Conservation (phyloP, 2,113 vertebrate genomes). For the Gopherus evgoodei region DNA sequence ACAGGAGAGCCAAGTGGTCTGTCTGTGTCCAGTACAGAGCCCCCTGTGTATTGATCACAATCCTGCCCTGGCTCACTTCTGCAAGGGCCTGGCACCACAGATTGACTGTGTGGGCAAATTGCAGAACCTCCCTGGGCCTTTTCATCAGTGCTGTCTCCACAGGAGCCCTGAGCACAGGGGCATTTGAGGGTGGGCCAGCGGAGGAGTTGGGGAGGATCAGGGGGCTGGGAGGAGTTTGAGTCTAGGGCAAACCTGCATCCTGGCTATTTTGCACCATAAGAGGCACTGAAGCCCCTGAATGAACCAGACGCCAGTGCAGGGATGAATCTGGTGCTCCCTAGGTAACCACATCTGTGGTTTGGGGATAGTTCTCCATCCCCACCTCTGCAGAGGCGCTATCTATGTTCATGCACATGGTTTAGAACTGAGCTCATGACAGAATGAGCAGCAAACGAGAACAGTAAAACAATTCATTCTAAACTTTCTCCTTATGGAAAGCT, state of each 20-base stretch:
- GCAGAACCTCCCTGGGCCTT: rapidly evolving
- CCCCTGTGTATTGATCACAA: neutral
- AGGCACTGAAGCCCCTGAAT: neutral
- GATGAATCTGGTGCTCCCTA: too few relatives aligned
- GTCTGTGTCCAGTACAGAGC: neutral
- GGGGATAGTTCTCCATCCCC: neutral
- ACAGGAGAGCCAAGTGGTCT: neutral
- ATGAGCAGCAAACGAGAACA: neutral
- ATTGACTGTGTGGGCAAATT: neutral
- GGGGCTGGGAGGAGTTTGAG: neutral
- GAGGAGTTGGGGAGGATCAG: neutral
- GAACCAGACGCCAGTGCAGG: neutral
- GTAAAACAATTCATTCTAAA: neutral
- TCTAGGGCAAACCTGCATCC: neutral
- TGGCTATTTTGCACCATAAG: neutral
- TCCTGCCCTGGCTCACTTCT: neutral
- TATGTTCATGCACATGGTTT: too few relatives aligned
- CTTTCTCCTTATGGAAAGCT: neutral
- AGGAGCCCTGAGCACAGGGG: too few relatives aligned
- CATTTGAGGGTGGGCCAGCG: too few relatives aligned
- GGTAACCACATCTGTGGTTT: neutral
- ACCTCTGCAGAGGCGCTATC: too few relatives aligned
- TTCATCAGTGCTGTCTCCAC: rapidly evolving
- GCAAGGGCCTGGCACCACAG: neutral
- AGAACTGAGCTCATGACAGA: neutral